Evolutionary conservation across 2,888 invertebrate species (phyloP).

Genomic region (Cremastinae sp.): DNA sequence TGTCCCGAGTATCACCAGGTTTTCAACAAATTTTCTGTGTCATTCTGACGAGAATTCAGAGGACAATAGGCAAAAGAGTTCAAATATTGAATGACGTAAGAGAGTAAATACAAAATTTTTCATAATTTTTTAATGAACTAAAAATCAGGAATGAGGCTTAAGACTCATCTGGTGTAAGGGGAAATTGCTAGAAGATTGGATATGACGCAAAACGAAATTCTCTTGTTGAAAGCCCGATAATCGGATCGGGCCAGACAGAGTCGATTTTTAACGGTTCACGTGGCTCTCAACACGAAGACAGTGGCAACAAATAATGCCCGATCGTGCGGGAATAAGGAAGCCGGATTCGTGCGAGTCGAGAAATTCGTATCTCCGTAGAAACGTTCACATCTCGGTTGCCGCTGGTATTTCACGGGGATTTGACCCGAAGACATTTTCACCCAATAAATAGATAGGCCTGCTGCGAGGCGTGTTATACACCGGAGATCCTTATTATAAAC

Average conservation of each 20-base stretch:
- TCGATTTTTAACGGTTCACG: conserved; percentile 72
- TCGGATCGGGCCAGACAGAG: conserved; percentile 57
- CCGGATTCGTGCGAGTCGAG: neutral
- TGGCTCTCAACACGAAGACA: conserved; percentile 61
- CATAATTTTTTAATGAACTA: too few species aligned
- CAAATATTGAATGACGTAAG: too few species aligned
- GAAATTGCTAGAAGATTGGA: conserved; percentile 10
- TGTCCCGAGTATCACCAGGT: neutral
- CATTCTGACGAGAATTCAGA: neutral
- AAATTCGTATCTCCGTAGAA: conserved; percentile 43
- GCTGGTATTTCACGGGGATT: conserved; percentile 79
- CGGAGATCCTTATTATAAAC: conserved; percentile 80
- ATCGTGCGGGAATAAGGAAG: conserved; percentile 52
- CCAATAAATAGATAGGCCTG: conserved; percentile 79
- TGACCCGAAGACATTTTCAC: conserved; percentile 80
- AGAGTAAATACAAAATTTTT: too few species aligned
- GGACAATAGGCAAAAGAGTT: neutral
- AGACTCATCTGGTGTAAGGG: neutral
- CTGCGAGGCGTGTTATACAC: conserved; percentile 76
- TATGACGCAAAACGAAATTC: conserved; percentile 39
- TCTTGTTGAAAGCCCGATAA: conserved; percentile 46
- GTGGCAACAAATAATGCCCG: conserved; percentile 71
- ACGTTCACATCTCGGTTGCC: conserved; percentile 58
- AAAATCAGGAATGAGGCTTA: too few species aligned
- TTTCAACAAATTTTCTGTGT: neutral